Evolutionary conservation across 2,888 invertebrate species (phyloP).

Genomic region (Furcula furcula): DNA sequence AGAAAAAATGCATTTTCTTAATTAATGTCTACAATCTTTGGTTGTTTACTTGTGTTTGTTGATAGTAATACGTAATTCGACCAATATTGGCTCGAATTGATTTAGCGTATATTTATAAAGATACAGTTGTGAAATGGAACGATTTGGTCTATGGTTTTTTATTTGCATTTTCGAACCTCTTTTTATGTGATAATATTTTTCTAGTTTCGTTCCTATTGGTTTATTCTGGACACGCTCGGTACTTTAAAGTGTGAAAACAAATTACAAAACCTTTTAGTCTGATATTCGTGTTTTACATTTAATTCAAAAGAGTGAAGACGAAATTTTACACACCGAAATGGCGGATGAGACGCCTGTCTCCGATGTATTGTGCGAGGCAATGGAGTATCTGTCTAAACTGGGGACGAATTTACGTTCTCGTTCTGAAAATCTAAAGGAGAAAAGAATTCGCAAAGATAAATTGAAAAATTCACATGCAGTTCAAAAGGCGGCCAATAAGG

Average conservation of each 20-base stretch:
- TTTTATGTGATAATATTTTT: conserved; percentile 11
- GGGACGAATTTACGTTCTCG: conserved; percentile 65
- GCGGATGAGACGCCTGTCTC: conserved; percentile 61
- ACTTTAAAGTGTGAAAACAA: not conserved
- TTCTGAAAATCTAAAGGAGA: conserved; percentile 61
- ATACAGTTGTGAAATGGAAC: conserved; percentile 34
- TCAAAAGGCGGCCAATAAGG: conserved; percentile 66
- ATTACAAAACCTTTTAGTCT: not conserved
- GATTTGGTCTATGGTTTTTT: conserved; percentile 67
- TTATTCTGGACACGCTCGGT: no score
- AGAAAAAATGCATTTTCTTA: no score
- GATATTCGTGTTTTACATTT: conserved; percentile 4
- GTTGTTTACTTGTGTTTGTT: no score
- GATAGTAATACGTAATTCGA: not conserved
- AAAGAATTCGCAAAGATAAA: conserved; percentile 58
- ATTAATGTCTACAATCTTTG: no score
- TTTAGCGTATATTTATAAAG: conserved; percentile 8
- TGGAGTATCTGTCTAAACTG: conserved; percentile 72
- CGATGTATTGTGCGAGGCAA: conserved; percentile 67
- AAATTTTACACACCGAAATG: conserved; percentile 43
- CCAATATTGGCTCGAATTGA: conserved; percentile 4
- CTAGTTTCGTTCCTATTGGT: conserved; percentile 3
- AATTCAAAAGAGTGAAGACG: not conserved
- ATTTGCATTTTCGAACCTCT: conserved; percentile 35
- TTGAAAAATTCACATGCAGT: conserved; percentile 64